Percentiles rank a stretch among this genome's conserved stretches.
phyloP scores from a whole-genome alignment of 92 coral and sea anemone genomes.

The Hydrozoanthus gracilis region DNA sequence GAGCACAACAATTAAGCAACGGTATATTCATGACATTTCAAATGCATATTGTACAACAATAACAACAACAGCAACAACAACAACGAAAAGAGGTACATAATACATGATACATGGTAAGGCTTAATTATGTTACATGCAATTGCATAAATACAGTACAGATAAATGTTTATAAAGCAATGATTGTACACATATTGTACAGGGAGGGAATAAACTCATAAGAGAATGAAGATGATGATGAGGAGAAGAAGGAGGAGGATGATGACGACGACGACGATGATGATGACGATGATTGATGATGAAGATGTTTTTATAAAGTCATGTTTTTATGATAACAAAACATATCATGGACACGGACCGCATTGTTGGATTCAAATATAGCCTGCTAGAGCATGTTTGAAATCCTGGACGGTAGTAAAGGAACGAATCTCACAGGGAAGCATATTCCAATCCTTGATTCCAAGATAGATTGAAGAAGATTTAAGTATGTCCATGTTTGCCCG shows the following conservation, averaged over 20 bases:
- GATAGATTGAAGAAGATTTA: neutral
- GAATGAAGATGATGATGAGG: neutral
- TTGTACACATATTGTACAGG: neutral
- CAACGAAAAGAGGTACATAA: neutral
- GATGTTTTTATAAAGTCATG: neutral
- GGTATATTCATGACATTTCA: neutral
- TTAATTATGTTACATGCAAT: neutral
- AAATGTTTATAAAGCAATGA: neutral
- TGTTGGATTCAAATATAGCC: neutral
- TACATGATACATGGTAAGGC: neutral
- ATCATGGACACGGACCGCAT: neutral
- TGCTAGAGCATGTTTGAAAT: neutral
- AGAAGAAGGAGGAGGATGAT: neutral
- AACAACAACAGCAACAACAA: neutral
- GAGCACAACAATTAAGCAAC: neutral
- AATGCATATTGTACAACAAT: neutral
- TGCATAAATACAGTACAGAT: neutral
- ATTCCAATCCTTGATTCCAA: slow-evolving; percentile 19
- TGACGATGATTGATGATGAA: neutral
- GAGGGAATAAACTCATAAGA: neutral
- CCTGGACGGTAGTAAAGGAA: neutral
- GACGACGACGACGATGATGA: neutral
- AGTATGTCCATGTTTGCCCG: slow-evolving; percentile 20
- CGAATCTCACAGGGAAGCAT: slow-evolving; percentile 4
- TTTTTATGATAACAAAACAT: neutral